Evolutionary conservation across 2,888 invertebrate genomes (phyloP), one percentile per base, ranked within the genome.

Genomic region (Eulithis testata): DNA sequence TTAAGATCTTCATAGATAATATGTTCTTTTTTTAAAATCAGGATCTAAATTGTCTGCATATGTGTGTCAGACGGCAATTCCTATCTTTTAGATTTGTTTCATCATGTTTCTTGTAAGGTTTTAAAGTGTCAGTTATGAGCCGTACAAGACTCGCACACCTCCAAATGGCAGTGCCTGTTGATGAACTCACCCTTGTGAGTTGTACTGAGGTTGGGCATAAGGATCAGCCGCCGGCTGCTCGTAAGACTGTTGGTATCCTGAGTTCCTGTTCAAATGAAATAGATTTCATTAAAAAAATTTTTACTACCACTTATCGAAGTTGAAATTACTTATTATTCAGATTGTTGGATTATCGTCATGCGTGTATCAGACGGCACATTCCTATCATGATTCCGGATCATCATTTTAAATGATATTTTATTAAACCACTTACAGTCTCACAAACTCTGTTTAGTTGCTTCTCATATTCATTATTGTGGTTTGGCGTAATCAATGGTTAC

Each of bases 321-420:
- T 21, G 4, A 9, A 21, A 14, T 8, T n/a, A 12, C 8, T 56
- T 4, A 40, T 45, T 52, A 43, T 60, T 90, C 91, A 91, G 90
- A 73, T 67, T 50, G 67, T 70, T 65, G 77, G 75, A 77, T 69
- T 83, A 85, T 86, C 91, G 89, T 90, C 92, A 92, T 83, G 59
- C 88, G 68, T 91, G 91, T 92, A 88, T 92, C 87, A 90, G 92
- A 91, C 92, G 91, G 92, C 92, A 92, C 92, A 91, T 92, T 92
- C 92, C 92, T 92, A 91, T 92, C 92, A 83, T 85, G 85, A 80
- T 83, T 83, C 76, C 74, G 88, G 91, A 82, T 92, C 92, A 92
- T 91, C 91, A 91, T 87, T 44, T 31, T 47, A 31, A 51, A 12
- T 27, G 21, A 27, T 52, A 11, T 12, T 12, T 52, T 36, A 9